A percentile compares a stretch with the other conserved stretches of the same genome.
Evolutionary conservation across 2,888 invertebrate species (phyloP).

Genomic region (Lasioglossum zephyrum): DNA sequence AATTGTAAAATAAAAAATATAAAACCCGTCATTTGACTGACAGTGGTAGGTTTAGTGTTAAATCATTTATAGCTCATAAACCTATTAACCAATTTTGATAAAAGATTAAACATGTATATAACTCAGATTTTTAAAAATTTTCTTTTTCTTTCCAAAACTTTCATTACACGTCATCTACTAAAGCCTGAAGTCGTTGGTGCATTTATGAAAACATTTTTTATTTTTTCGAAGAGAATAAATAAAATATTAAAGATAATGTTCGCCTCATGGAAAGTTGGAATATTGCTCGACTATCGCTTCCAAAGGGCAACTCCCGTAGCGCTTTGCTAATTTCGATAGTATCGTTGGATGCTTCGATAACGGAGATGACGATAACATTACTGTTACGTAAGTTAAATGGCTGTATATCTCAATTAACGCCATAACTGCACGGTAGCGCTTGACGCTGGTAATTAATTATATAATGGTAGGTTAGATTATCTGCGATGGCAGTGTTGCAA

Average conservation of each 20-base stretch:
- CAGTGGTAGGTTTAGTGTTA: too few relatives aligned
- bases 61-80: too few relatives aligned
- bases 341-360: slow-evolving; percentile 20
- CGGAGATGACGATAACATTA: slow-evolving; percentile 31
- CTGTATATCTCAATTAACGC: slow-evolving; percentile 36
- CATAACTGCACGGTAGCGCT: background rate
- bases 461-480: slow-evolving; percentile 21
- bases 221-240: background rate
- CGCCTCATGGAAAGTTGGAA: background rate
- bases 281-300: background rate
- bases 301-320: background rate
- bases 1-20: too few relatives aligned
- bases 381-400: slow-evolving; percentile 37
- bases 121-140: too few relatives aligned
- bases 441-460: slow-evolving; percentile 39
- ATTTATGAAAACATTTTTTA: background rate
- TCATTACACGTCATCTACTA: background rate
- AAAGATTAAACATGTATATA: too few relatives aligned
- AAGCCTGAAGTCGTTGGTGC: background rate
- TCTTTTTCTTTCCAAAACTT: background rate
- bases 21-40: too few relatives aligned
- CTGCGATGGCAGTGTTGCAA: background rate
- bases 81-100: too few relatives aligned
- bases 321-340: background rate
- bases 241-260: background rate